Base-by-base conservation (phyloP, 1,140 invertebrate species). In the Yoshiicerus persimilis region DNA sequence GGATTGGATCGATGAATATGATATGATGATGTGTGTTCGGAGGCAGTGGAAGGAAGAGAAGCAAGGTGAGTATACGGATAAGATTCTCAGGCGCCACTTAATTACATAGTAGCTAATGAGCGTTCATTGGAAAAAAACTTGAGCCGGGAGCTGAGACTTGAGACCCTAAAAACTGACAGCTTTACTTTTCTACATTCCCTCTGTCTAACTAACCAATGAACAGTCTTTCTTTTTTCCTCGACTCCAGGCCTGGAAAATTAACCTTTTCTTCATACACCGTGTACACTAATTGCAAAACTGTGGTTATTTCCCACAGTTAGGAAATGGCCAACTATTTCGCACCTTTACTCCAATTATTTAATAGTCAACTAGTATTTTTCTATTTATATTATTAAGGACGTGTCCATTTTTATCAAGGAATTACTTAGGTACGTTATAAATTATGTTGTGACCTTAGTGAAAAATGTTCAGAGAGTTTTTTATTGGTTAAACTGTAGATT, bases 51-150 rank as follows among this genome's bases (percentile, higher is more conserved):
- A 20, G 66, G 25, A 20, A 16, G 47, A 56, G 47, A 16, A 56
- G 16, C 16, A 56, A 56, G 47, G 64, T 70, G 27, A 27, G 38
- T 66, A 56, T 41, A 88, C 83, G 83, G 83, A 80, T 88, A 88
- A 88, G 87, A 88, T 85, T 88, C 77, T 88, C 56, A 90, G 89
- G 88, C 89, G 89, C 89, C 89, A 90, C 86, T 90, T 90, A 90
- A 90, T 90, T 90, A 90, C 89, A 90, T 88, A 75, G 56, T 88
- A 87, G 36, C 66, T 90, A 90, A 90, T 90, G 87, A 89, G 87
- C 89, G 88, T 90, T 90, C 88, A 88, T 90, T 85, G 41, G 36
- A 70, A 87, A 84, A 38, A 84, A 84, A 84, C 23, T 56, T 30
- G 38, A 47, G 83, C 41, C 41, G 39, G 83, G 83, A 84, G 83